These are phyloP conservation scores for Empis stercorea DNA, from an alignment of 2,888 invertebrate species.

Conservation along the genomic window DNA sequence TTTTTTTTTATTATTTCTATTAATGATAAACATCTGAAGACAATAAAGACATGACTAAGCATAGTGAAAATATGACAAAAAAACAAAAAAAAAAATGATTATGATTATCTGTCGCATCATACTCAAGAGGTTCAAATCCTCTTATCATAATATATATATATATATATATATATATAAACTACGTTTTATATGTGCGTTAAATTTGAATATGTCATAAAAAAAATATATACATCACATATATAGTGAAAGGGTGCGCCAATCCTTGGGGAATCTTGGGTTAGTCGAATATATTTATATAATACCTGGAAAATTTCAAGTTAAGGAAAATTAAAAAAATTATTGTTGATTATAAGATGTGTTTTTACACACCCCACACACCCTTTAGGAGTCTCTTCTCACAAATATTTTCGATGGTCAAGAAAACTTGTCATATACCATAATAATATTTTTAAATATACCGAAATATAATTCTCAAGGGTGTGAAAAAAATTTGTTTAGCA, in stretches of 20 bases:
- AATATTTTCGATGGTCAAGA: too few species aligned
- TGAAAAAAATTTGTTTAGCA: too few species aligned
- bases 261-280: constrained; percentile 1
- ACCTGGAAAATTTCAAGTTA: neutral
- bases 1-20: too few species aligned
- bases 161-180: neutral
- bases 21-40: neutral
- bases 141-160: neutral
- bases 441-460: too few species aligned
- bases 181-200: neutral
- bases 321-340: neutral
- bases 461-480: too few species aligned
- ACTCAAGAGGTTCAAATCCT: constrained; percentile 1
- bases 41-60: constrained; percentile 2
- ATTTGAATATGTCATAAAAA: neutral
- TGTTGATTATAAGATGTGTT: neutral
- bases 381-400: neutral
- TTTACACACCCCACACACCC: neutral
- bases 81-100: too few species aligned
- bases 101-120: too few species aligned
- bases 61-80: too few species aligned
- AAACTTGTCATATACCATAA: too few species aligned
- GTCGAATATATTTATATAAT: neutral
- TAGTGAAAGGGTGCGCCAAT: constrained; percentile 1
- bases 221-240: too few species aligned